Conservation (phyloP, 2,888 invertebrate species). For the Caenorhabditis sp. region DNA sequence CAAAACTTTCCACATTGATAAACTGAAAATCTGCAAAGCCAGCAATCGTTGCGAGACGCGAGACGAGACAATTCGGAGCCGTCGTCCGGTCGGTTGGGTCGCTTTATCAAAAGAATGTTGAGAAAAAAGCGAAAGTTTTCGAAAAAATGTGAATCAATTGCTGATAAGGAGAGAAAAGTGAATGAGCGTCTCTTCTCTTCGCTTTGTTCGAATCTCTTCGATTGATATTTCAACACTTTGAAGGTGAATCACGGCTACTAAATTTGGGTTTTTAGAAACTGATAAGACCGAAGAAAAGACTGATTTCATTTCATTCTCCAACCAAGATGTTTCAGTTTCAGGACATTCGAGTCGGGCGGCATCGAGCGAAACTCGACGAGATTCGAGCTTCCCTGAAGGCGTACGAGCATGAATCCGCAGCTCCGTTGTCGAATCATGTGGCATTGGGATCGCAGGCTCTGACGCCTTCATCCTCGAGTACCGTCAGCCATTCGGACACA, state of each 20-base stretch:
- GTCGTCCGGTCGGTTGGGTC: too few relatives aligned
- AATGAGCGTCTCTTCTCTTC: too few relatives aligned
- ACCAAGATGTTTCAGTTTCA: slow-evolving; percentile 36
- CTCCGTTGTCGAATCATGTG: slow-evolving; percentile 21
- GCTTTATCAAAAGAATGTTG: slow-evolving; percentile 12
- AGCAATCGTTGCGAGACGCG: too few relatives aligned
- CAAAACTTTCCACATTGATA: too few relatives aligned
- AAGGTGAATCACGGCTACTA: slow-evolving; percentile 31
- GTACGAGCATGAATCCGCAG: slow-evolving; percentile 70
- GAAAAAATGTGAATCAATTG: too few relatives aligned
- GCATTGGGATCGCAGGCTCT: slow-evolving; percentile 24
- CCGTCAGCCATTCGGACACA: slow-evolving; percentile 48
- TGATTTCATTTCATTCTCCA: too few relatives aligned
- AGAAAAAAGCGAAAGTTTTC: slow-evolving; percentile 44
- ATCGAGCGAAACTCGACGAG: slow-evolving; percentile 79
- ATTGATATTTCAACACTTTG: background rate
- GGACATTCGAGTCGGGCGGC: slow-evolving; percentile 76
- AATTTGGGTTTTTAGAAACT: too few relatives aligned
- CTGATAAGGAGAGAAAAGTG: too few relatives aligned
- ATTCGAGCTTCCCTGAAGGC: slow-evolving; percentile 78
- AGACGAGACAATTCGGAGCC: slow-evolving; percentile 48
- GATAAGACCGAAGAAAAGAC: background rate
- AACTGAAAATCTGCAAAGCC: too few relatives aligned
- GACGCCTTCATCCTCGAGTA: slow-evolving; percentile 28
- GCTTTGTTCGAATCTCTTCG: too few relatives aligned